Evolutionary conservation across 2,888 invertebrate genomes (phyloP), one percentile per base, ranked within the genome.

Genomic region (Doris montereyensis): DNA sequence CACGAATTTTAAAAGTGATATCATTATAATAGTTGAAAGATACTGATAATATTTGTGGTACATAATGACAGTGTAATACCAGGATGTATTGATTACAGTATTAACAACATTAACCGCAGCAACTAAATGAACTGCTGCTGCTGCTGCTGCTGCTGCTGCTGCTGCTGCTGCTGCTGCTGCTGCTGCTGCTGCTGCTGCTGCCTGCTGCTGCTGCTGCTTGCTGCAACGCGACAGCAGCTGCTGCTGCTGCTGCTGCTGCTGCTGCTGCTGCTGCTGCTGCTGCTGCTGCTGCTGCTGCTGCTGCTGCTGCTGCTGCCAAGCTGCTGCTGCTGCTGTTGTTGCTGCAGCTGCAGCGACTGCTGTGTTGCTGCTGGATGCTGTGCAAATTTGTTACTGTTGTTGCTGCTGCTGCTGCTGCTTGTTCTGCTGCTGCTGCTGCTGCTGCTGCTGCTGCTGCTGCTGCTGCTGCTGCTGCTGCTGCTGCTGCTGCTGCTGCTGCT

Each of bases 341-440:
- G 13, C 34, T 34, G n/a, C 70, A 17, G n/a, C 70, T 34, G n/a
- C 70, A 26, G n/a, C 58, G n/a, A 21, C n/a, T n/a, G n/a, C n/a
- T 26, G 57, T 73, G 13, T 57, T 73, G 28, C 58, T 73, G 28
- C 73, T 73, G 57, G n/a, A n/a, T n/a, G n/a, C n/a, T n/a, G n/a
- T n/a, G n/a, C n/a, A n/a, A n/a, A n/a, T n/a, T n/a, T n/a, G n/a
- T n/a, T n/a, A 26, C 67, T 70, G 24, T 24, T 58, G 2, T 52
- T 52, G 57, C 57, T 73, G 57, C 73, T 73, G 8, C 73, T 73
- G 28, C 73, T 73, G 28, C 73, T 73, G 28, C 58, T 73, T 26
- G 57, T 73, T 10, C 73, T 73, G 28, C 58, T 73, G 28, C 73
- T 73, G 57, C 73, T 73, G 28, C 57, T 73, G 13, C 73, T 73